Percentiles rank a stretch among this genome's conserved stretches.
Evolutionary conservation across 1,140 invertebrate species (phyloP).

Genomic region (Drosophila subpulchrella): DNA sequence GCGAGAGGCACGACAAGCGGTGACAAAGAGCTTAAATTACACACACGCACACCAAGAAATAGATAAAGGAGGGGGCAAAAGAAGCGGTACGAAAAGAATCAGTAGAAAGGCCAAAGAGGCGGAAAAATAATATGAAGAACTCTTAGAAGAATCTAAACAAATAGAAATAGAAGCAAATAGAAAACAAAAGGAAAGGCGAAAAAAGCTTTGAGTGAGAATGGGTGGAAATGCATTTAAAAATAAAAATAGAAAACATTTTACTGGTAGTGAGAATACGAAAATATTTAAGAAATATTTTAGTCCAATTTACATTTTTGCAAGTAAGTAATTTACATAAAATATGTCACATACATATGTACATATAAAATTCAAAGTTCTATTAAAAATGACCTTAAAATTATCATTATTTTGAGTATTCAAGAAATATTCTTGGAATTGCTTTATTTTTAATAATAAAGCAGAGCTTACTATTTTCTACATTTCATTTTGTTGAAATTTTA

Average conservation of each 20-base stretch:
- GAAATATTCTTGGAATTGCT: too few species aligned
- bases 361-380: background rate
- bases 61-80: background rate
- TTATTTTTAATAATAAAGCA: too few species aligned
- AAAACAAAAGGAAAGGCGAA: background rate
- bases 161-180: background rate
- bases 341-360: background rate
- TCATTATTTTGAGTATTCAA: too few species aligned
- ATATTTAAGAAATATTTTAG: background rate
- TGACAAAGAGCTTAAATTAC: conserved; percentile 6
- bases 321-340: too few species aligned
- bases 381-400: too few species aligned
- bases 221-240: background rate
- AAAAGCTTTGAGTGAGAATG: background rate
- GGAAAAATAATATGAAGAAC: background rate
- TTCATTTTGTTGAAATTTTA: too few species aligned
- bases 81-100: background rate
- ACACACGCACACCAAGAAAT: conserved; percentile 2
- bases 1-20: background rate
- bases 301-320: background rate
- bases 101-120: background rate
- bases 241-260: background rate
- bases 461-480: too few species aligned
- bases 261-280: too few species aligned
- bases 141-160: background rate